Evolutionary conservation across 2,113 vertebrate genomes (phyloP).

Genomic region (Zapus hudsonius): DNA sequence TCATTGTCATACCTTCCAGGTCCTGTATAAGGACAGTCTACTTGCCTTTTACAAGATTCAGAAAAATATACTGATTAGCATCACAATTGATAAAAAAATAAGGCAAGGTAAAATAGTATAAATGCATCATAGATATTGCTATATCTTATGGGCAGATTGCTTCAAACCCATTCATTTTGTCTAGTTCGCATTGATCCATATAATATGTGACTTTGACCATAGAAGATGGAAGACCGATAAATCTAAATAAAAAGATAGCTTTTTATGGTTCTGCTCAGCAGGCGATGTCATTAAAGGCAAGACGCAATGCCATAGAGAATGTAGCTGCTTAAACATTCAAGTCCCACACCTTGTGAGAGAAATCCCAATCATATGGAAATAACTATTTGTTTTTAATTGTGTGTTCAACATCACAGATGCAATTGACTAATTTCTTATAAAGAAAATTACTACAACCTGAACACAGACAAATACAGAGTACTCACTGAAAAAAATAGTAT

Average conservation of each 20-base stretch:
- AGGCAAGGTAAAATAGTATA: neutral
- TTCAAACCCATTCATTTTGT: constrained; percentile 8
- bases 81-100: neutral
- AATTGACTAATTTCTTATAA: neutral
- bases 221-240: constrained; percentile 11
- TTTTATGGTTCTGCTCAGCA: neutral
- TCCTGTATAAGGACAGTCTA: neutral
- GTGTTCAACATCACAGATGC: neutral
- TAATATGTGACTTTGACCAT: neutral
- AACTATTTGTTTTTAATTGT: constrained; percentile 52
- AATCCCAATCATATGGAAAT: constrained; percentile 34
- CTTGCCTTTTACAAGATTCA: constrained; percentile 27
- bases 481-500: neutral
- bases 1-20: neutral
- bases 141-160: neutral
- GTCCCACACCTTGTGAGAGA: neutral
- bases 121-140: neutral
- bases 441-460: neutral
- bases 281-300: neutral
- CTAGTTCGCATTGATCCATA: constrained; percentile 17
- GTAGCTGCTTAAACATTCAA: constrained; percentile 24
- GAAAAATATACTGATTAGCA: neutral
- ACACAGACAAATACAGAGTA: neutral
- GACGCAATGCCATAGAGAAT: neutral
- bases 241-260: constrained; percentile 33